Evolutionary conservation across 2,797 vertebrate genomes (phyloP), one percentile per base, ranked within the genome.

Genomic region (Crypturellus tataupa): DNA sequence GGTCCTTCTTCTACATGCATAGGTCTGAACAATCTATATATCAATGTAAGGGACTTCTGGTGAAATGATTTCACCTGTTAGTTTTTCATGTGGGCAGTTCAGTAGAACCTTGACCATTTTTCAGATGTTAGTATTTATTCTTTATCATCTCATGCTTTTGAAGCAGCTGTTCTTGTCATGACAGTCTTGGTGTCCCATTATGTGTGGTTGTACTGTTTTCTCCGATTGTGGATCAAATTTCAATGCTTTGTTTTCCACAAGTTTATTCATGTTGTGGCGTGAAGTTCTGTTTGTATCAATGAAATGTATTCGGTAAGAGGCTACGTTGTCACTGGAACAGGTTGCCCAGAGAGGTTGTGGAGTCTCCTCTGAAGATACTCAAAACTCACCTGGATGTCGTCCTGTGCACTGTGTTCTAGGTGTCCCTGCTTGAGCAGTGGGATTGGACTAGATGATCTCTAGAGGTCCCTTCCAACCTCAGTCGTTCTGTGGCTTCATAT

Each of bases 11-110:
- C 16, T 82, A 58, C 44, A 11, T 6, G 3, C 0, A 0, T 56
- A 23, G 29, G 21, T 27, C 53, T 7, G 0, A 35, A 15, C 42
- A 42, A 25, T 71, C 65, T 6, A 0, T 15, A 9, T 46, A 4
- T 11, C 72, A 31, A 3, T 51, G 24, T 20, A 27, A 14, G 70
- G 31, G 60, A 31, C 51, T 62, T 56, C 20, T 10, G n/a, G 23
- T 19, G 4, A 31, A 27, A 25, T 23, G 51, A 39, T 33, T 77
- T 67, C 12, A 10, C 29, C 44, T 67, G 8, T 29, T 49, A 14
- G n/a, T 27, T 77, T 70, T 80, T 29, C 11, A 2, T 8, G 7
- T 37, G 51, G 14, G 17, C 39, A n/a, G 27, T 58, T 77, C 27
- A 85, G 60, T 53, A 55, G 9, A 68, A 23, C 44, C 44, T 46